Conservation (phyloP, 1,140 invertebrate species). For the Bombus superbus region DNA sequence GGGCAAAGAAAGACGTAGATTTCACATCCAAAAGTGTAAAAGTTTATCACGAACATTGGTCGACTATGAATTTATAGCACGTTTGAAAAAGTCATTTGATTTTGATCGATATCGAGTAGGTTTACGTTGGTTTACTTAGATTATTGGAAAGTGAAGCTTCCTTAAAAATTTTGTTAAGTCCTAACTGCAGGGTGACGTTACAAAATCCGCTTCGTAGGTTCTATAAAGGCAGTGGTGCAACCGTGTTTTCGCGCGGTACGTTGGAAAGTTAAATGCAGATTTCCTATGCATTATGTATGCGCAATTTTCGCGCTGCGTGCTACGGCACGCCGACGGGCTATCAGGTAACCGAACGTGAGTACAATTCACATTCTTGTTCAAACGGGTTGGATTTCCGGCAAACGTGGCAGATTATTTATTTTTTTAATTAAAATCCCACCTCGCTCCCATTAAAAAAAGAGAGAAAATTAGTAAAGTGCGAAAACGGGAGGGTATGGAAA, state of each 20-base stretch:
- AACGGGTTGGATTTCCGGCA: background rate
- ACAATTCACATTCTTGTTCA: background rate
- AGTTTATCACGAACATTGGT: too few species aligned
- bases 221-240: too few species aligned
- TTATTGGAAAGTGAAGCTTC: too few species aligned
- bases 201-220: background rate
- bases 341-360: background rate
- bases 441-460: rapidly evolving
- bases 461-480: background rate
- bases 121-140: too few species aligned
- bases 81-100: too few species aligned
- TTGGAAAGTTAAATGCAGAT: constrained; percentile 19
- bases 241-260: background rate
- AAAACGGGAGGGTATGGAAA: background rate
- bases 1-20: background rate
- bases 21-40: too few species aligned
- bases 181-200: background rate
- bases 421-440: constrained; percentile 1
- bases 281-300: constrained; percentile 23
- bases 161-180: background rate
- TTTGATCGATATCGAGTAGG: too few species aligned
- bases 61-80: too few species aligned
- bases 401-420: background rate
- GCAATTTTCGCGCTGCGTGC: background rate
- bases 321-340: background rate